These are phyloP conservation scores for Carduelis carduelis DNA, from an alignment of 2,797 vertebrate species.

Conservation along the genomic window DNA sequence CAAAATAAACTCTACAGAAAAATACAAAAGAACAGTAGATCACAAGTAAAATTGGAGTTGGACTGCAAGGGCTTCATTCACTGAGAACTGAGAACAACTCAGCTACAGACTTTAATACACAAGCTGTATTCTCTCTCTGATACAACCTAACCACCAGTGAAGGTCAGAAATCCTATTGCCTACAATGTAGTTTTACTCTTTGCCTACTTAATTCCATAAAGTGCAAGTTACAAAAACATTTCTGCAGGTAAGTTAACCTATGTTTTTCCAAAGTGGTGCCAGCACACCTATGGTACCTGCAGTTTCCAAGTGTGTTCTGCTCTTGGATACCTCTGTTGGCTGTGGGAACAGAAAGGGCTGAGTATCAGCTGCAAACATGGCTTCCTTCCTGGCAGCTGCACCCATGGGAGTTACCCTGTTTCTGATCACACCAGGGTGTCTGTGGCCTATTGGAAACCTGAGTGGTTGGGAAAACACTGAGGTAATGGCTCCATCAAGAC, in stretches of 20 bases:
- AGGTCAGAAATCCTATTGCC: background rate
- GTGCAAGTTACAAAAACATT: background rate
- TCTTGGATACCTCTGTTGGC: background rate
- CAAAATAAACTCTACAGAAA: background rate
- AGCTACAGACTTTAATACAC: background rate
- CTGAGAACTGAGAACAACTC: background rate
- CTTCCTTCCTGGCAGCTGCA: background rate
- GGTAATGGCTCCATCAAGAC: background rate
- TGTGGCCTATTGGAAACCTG: background rate
- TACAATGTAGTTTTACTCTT: background rate
- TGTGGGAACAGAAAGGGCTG: background rate
- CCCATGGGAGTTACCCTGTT: background rate
- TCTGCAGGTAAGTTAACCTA: background rate
- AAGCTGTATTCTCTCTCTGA: background rate
- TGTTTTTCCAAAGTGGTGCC: background rate
- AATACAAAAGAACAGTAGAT: background rate
- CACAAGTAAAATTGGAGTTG: background rate
- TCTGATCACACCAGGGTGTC: background rate
- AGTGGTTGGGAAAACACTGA: background rate
- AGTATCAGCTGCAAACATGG: background rate
- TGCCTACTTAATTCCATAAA: background rate
- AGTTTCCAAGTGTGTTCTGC: background rate
- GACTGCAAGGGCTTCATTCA: background rate
- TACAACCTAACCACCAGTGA: background rate
- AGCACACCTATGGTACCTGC: background rate